These are phyloP conservation scores for Leucophenga maculata DNA, from an alignment of 2,888 invertebrate species.

Conservation along the genomic window DNA sequence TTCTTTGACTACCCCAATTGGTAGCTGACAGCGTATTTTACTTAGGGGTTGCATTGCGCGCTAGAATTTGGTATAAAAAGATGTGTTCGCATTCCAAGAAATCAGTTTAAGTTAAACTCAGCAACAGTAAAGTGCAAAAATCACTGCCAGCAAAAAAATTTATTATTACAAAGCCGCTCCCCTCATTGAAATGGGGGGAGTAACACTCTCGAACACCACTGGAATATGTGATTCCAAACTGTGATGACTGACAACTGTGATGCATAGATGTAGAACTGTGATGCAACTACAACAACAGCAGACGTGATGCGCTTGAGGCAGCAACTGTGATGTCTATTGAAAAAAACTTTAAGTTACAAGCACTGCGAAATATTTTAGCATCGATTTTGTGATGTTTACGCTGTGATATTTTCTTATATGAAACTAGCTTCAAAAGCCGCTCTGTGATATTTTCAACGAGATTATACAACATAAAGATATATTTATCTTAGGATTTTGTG, in stretches of 20 bases:
- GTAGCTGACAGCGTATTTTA: background rate
- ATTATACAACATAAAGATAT: background rate
- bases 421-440: too few species aligned
- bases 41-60: slow-evolving; percentile 3
- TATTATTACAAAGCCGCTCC: background rate
- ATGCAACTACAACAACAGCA: too few species aligned
- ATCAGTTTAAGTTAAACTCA: slow-evolving; percentile 39
- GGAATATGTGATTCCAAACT: too few species aligned
- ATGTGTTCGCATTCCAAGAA: slow-evolving; percentile 17
- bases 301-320: too few species aligned
- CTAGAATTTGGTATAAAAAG: slow-evolving; percentile 37
- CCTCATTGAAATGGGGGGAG: background rate
- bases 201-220: too few species aligned
- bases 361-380: too few species aligned
- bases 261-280: too few species aligned
- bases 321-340: too few species aligned
- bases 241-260: too few species aligned
- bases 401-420: too few species aligned
- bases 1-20: slow-evolving; percentile 27
- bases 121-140: background rate
- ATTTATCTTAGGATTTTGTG: background rate
- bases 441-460: slow-evolving; percentile 6
- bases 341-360: too few species aligned
- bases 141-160: background rate
- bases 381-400: too few species aligned